A percentile compares a stretch with the other conserved stretches of the same genome.
Evolutionary conservation across 2,888 invertebrate genomes (phyloP).

Genomic region (Tholera decimalis): DNA sequence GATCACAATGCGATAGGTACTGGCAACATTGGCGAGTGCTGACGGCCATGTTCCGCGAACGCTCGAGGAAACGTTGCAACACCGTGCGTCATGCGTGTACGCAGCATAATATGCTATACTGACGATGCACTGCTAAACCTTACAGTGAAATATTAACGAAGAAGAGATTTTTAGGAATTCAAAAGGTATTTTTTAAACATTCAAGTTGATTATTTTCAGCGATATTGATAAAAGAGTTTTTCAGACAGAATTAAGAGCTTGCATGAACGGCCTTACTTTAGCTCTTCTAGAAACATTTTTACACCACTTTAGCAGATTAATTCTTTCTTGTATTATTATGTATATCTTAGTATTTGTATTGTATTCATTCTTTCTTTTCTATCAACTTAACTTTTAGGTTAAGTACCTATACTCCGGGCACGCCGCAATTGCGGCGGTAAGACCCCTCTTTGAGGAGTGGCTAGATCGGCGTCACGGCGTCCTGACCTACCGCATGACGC

Average conservation of each 20-base stretch:
- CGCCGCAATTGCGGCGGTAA: too few species aligned
- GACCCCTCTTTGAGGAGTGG: too few species aligned
- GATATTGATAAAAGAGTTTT: neutral
- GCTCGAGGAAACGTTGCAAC: conserved; percentile 60
- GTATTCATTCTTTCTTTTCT: too few species aligned
- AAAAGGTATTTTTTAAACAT: neutral
- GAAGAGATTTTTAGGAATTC: neutral
- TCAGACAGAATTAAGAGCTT: neutral
- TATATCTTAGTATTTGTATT: too few species aligned
- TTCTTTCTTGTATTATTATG: too few species aligned
- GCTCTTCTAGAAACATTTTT: neutral
- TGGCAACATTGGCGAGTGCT: conserved; percentile 61
- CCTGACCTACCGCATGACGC: too few species aligned
- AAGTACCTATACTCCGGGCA: neutral
- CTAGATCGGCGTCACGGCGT: too few species aligned
- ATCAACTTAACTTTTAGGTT: neutral
- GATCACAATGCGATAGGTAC: conserved; percentile 63
- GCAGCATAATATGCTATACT: conserved; percentile 39
- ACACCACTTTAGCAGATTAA: neutral
- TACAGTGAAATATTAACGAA: neutral
- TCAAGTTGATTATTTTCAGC: neutral
- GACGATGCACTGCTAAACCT: conserved; percentile 14
- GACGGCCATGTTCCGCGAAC: conserved; percentile 58
- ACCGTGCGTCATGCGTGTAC: conserved; percentile 56
- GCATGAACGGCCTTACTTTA: too few species aligned